Conservation (phyloP, 2,888 invertebrate species). For the Eubasilissa splendida region DNA sequence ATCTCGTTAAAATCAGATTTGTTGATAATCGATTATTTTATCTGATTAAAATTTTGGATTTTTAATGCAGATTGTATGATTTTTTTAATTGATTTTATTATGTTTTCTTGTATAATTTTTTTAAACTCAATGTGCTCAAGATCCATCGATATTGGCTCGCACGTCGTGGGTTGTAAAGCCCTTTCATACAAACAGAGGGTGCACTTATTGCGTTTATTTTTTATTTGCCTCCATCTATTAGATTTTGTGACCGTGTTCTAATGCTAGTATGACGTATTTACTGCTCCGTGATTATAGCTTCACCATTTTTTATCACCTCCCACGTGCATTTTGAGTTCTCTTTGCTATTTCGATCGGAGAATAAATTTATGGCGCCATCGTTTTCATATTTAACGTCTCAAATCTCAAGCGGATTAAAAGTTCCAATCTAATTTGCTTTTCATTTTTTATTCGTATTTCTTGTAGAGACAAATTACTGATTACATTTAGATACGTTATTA, state of each 20-base stretch:
- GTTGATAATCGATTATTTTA: too few species aligned
- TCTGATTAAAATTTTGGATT: too few species aligned
- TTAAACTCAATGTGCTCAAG: too few species aligned
- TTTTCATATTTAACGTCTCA: neutral
- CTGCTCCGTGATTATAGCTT: conserved; percentile 36
- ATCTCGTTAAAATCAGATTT: too few species aligned
- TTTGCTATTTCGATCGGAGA: conserved; percentile 17
- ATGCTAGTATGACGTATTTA: conserved; percentile 45
- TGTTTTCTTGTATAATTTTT: too few species aligned
- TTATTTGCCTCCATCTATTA: conserved; percentile 47
- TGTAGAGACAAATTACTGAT: too few species aligned
- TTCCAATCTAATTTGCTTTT: too few species aligned
- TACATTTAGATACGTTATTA: too few species aligned
- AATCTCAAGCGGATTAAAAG: neutral
- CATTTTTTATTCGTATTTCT: too few species aligned
- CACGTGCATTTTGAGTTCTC: conserved; percentile 28
- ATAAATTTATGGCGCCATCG: conserved; percentile 24
- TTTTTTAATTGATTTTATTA: too few species aligned
- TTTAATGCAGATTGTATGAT: too few species aligned
- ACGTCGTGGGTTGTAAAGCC: neutral
- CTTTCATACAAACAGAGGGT: conserved; percentile 30
- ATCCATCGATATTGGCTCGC: too few species aligned
- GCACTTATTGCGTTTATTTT: conserved; percentile 50
- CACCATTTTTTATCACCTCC: neutral
- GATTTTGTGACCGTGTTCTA: conserved; percentile 44